Evolutionary conservation across 2,797 vertebrate genomes (phyloP).

Genomic region (Percopsis omiscomaycus): DNA sequence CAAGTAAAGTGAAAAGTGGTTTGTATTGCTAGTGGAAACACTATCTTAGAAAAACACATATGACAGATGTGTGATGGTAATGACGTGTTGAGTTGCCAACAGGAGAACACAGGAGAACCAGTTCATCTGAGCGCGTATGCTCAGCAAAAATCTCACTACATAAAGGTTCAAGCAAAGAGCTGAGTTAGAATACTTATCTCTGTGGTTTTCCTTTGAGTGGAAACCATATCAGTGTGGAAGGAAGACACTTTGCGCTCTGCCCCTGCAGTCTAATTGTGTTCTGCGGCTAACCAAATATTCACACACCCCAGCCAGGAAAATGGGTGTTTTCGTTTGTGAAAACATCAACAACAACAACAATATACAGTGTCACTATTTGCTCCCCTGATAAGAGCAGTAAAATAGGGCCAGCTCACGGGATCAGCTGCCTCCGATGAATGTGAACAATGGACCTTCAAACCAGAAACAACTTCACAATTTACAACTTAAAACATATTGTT

Average conservation of each 20-base stretch:
- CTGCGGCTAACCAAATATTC: slow-evolving; percentile 9
- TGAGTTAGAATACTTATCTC: slow-evolving; percentile 25
- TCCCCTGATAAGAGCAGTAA: slow-evolving; percentile 9
- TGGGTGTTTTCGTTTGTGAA: slow-evolving; percentile 18
- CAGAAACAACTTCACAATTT: not conserved
- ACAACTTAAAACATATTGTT: not conserved
- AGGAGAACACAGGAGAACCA: not conserved
- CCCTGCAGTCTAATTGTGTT: slow-evolving; percentile 16
- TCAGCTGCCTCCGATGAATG: too few relatives aligned
- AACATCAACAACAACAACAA: slow-evolving; percentile 12
- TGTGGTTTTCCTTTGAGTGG: slow-evolving; percentile 30
- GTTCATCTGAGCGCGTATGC: not conserved
- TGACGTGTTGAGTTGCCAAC: too few relatives aligned
- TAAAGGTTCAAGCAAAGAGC: not conserved
- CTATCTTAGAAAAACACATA: too few relatives aligned
- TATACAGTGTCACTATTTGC: not conserved
- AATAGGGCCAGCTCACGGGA: not conserved
- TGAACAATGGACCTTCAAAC: too few relatives aligned
- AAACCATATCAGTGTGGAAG: slow-evolving; percentile 58
- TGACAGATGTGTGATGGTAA: too few relatives aligned
- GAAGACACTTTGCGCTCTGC: slow-evolving; percentile 41
- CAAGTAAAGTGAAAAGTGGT: too few relatives aligned
- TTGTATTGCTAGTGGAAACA: too few relatives aligned
- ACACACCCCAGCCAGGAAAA: slow-evolving; percentile 11
- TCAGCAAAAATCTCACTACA: not conserved